Evolutionary conservation across 2,797 vertebrate genomes (phyloP).

Genomic region (Acropternis orthonyx): DNA sequence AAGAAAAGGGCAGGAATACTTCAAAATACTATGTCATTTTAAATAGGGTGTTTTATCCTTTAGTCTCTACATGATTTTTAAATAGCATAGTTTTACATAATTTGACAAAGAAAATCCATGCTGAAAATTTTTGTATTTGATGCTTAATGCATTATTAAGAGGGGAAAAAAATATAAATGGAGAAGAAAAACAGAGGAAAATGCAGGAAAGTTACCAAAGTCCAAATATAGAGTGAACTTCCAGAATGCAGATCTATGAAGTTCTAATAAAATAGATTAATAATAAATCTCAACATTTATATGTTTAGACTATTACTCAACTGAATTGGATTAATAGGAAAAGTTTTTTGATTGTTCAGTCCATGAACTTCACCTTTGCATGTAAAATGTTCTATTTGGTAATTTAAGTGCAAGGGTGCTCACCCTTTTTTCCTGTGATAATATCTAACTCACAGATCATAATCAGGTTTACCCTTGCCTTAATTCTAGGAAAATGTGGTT

Average conservation of each 20-base stretch:
- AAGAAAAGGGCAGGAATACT: rapidly evolving
- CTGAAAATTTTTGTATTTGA: background rate
- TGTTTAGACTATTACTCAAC: background rate
- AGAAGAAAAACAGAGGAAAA: background rate
- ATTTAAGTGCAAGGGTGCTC: background rate
- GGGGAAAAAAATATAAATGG: background rate
- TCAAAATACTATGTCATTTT: background rate
- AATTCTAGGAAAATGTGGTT: background rate
- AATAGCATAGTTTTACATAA: background rate
- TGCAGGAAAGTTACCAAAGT: background rate
- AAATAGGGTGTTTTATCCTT: background rate
- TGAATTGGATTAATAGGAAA: background rate
- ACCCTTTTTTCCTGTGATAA: background rate
- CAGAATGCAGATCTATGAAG: background rate
- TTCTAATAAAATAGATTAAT: background rate
- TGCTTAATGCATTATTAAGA: background rate
- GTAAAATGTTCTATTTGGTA: background rate
- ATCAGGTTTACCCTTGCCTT: background rate
- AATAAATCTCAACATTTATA: background rate
- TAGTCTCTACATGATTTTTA: background rate
- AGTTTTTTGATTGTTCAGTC: background rate
- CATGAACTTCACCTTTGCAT: background rate
- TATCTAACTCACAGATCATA: background rate
- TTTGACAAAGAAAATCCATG: background rate
- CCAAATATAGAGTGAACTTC: background rate